Percentiles rank a stretch among this genome's conserved stretches.
Conservation (phyloP, 2,888 invertebrate species). For the Acrocyrtus sp. region DNA sequence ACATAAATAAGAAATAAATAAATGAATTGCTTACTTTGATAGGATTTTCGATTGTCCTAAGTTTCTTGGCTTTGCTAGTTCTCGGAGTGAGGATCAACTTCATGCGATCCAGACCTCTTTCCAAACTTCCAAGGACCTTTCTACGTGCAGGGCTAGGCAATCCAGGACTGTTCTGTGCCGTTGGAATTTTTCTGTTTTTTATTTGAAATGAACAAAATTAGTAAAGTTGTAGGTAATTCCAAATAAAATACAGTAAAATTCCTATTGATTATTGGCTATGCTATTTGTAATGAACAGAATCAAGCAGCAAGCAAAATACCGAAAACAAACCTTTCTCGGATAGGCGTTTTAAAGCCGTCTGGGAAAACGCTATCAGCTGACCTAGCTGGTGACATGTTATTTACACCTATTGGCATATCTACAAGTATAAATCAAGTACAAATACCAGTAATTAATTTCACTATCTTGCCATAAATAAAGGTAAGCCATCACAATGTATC, state of each 20-base stretch:
- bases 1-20: not conserved
- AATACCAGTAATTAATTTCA: not conserved
- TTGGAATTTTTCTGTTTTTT: conserved; percentile 17
- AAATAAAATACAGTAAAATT: no score
- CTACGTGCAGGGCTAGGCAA: conserved; percentile 68
- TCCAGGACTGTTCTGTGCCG: conserved; percentile 37
- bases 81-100: conserved; percentile 77
- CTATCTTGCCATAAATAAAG: no score
- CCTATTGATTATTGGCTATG: no score
- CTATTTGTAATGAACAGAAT: no score
- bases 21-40: conserved; percentile 33
- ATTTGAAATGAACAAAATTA: no score
- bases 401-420: conserved; percentile 4
- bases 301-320: not conserved
- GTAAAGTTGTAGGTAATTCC: no score
- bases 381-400: conserved; percentile 66
- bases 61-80: conserved; percentile 62
- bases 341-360: conserved; percentile 64
- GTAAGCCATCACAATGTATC: no score
- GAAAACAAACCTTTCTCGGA: conserved; percentile 58
- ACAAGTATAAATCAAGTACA: not conserved
- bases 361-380: conserved; percentile 69
- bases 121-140: conserved; percentile 76
- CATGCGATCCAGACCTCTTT: conserved; percentile 75
- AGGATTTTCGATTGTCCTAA: conserved; percentile 54